phyloP scores from a whole-genome alignment of 2,888 invertebrate species.

The Drepana falcataria region DNA sequence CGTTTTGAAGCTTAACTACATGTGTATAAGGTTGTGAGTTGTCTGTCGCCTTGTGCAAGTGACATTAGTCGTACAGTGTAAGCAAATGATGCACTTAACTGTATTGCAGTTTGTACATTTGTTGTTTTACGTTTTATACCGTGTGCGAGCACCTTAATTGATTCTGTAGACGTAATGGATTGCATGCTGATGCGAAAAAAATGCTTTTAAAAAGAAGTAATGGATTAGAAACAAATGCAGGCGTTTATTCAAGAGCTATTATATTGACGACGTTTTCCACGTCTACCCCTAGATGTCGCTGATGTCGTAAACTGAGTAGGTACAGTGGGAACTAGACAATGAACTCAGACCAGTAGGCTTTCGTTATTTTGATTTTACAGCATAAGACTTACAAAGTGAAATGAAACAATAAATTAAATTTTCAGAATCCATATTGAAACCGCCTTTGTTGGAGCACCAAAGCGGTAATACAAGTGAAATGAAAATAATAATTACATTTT shows the following conservation, averaged over 20 bases:
- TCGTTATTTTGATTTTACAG: too few relatives aligned
- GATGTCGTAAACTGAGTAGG: too few relatives aligned
- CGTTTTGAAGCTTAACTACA: constrained; percentile 6
- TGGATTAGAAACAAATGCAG: not conserved
- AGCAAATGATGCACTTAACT: constrained; percentile 56
- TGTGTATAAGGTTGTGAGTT: constrained; percentile 10
- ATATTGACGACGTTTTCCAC: too few relatives aligned
- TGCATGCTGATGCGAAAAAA: constrained; percentile 37
- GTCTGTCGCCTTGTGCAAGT: constrained; percentile 12
- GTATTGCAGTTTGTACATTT: constrained; percentile 48
- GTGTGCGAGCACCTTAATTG: constrained; percentile 31
- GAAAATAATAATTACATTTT: not conserved
- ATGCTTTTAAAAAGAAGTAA: constrained; percentile 22
- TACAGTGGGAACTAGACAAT: too few relatives aligned
- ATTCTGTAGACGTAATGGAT: constrained; percentile 36
- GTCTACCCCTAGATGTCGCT: too few relatives aligned
- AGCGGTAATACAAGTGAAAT: not conserved
- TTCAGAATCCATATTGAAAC: too few relatives aligned
- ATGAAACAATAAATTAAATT: too few relatives aligned
- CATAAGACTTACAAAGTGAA: too few relatives aligned
- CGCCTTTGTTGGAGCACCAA: not conserved
- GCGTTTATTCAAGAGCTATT: too few relatives aligned
- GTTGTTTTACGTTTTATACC: constrained; percentile 33
- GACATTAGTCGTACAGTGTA: constrained; percentile 26
- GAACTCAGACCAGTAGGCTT: too few relatives aligned